A percentile compares a stretch with the other conserved stretches of the same genome.
These are phyloP conservation scores for Cryptosula pallasiana DNA, from an alignment of 2,888 invertebrate genomes.

Conservation along the genomic window DNA sequence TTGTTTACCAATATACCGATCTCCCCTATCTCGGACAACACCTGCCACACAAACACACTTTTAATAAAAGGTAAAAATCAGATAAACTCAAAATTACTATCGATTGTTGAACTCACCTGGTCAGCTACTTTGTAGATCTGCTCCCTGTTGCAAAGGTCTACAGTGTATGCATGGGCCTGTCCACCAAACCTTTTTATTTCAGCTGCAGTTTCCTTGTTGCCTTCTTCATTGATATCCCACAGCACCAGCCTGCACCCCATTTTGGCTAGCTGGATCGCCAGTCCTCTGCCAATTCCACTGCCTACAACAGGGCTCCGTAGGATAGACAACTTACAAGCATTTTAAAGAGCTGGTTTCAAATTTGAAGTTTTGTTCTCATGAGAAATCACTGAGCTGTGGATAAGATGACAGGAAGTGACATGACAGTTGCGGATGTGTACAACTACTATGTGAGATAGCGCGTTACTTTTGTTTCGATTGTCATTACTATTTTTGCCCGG, in stretches of 20 bases:
- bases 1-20: conserved; percentile 47
- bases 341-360: no score
- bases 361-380: no score
- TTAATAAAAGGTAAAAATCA: no score
- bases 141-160: conserved; percentile 44
- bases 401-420: no score
- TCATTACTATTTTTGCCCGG: no score
- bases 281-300: conserved; percentile 49
- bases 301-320: conserved; percentile 35
- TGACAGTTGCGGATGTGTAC: no score
- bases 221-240: conserved; percentile 47
- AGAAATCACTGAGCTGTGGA: no score
- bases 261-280: conserved; percentile 44
- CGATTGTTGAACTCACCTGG: conserved; percentile 33
- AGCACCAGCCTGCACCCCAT: conserved; percentile 44
- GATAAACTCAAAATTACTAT: background rate
- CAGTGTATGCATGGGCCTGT: conserved; percentile 36
- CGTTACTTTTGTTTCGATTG: no score
- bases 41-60: background rate
- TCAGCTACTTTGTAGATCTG: conserved; percentile 40
- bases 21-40: conserved; percentile 33
- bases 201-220: conserved; percentile 40
- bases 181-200: conserved; percentile 34
- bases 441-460: no score
- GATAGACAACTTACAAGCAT: no score